Base-by-base conservation (phyloP, 2,113 vertebrate genomes). In the Tachysurus fulvidraco region DNA sequence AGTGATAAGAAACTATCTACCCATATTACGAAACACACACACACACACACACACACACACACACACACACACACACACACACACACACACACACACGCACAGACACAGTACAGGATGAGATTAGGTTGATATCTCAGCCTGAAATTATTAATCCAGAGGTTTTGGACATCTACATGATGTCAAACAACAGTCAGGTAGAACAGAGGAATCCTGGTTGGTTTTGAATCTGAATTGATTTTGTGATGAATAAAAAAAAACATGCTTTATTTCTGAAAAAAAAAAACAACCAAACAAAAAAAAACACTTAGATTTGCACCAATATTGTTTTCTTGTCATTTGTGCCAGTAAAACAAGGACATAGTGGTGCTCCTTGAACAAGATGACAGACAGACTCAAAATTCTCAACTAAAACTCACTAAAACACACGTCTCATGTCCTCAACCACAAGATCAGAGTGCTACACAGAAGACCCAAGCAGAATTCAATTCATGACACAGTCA, bases 241-340 rank as follows among this genome's bases (percentile, higher is more conserved):
- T 94, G 96, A 96, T 96, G 96, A 96, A 96, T 96, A 54, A 41
- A 57, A 62, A 54, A 83, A 10, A 78, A 71, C 60, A 50, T 76
- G 41, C 19, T 76, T 46, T 50, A 50, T 7, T 65, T 14, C 4
- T 41, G 93, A 69, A 81, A 55, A 67, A 55, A 54, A 36, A 80
- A 65, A 79, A 12, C 1, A 59, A 50, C 3, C 3, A 46, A 46
- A 46, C 3, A 50, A 50, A 89, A 85, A 64, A 21, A 46, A 83
- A 86, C 59, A 79, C 80, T 86, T 41, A 67, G 62, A 74, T 77
- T 86, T 96, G 93, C 96, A 95, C 95, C 93, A 95, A 98, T 97
- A 98, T 98, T 98, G 96, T 97, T 96, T 95, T 96, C 96, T 95
- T 94, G 92, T 94, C 90, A 92, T 96, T 96, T 98, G 97, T 99